Percentiles rank a stretch among this genome's conserved stretches.
Evolutionary conservation across 2,888 invertebrate genomes (phyloP).

Genomic region (Amaurobius ferox): DNA sequence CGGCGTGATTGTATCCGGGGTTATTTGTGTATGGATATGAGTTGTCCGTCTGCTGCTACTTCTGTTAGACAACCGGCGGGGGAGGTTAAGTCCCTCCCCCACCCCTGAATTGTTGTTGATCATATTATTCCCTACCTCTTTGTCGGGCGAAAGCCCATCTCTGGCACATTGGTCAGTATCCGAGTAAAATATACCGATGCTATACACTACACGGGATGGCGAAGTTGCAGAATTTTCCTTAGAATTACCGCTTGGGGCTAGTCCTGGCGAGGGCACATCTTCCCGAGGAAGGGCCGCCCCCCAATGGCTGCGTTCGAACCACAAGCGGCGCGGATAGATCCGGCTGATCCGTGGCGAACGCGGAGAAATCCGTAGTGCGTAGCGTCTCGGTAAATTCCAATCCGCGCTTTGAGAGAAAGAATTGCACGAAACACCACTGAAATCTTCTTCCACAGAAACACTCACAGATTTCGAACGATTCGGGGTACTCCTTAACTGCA

Average conservation of each 20-base stretch:
- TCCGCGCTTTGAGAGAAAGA: neutral
- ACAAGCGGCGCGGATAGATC: constrained; percentile 38
- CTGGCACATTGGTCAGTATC: constrained; percentile 63
- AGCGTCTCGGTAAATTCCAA: constrained; percentile 4
- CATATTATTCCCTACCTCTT: constrained; percentile 31
- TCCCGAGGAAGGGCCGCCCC: constrained; percentile 30
- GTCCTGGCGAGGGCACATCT: neutral
- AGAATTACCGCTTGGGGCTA: neutral
- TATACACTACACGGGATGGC: constrained; percentile 33
- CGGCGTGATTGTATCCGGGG: constrained; percentile 37
- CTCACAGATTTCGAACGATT: neutral
- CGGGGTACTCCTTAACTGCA: constrained; percentile 5
- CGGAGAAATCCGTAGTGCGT: constrained; percentile 20
- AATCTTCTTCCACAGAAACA: neutral
- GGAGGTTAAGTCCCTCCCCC: constrained; percentile 15
- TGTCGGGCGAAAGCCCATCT: constrained; percentile 8
- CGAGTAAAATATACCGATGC: constrained; percentile 73
- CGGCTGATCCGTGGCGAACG: constrained; percentile 2
- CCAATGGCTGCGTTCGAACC: constrained; percentile 58
- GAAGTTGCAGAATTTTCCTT: neutral
- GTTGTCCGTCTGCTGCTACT: constrained; percentile 18
- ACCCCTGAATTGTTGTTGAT: constrained; percentile 13
- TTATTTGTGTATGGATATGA: constrained; percentile 34
- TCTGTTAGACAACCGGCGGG: constrained; percentile 34
- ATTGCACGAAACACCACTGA: neutral